Evolutionary conservation across 2,888 invertebrate species (phyloP).

Genomic region (Operophtera brumata): DNA sequence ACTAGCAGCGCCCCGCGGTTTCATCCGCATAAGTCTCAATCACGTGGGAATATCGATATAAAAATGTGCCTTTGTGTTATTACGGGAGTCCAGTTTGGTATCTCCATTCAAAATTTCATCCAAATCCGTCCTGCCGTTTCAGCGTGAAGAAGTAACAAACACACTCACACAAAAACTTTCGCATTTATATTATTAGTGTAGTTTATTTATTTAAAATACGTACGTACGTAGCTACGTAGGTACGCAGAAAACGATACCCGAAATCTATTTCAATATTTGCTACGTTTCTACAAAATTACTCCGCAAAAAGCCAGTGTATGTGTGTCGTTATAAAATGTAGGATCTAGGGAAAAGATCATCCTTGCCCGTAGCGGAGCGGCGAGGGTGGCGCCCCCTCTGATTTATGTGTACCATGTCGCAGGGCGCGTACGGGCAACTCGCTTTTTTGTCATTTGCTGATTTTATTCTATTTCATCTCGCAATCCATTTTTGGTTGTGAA

Average conservation of each 20-base stretch:
- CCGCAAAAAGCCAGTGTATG: slow-evolving; percentile 56
- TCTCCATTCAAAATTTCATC: no score
- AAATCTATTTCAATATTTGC: slow-evolving; percentile 3
- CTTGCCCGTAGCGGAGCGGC: slow-evolving; percentile 49
- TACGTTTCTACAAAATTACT: slow-evolving; percentile 30
- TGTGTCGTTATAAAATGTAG: slow-evolving; percentile 77
- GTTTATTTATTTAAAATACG: no score
- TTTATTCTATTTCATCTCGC: slow-evolving; percentile 60
- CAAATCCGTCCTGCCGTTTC: no score
- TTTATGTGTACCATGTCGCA: slow-evolving; percentile 79
- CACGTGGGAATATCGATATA: no score
- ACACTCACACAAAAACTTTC: no score
- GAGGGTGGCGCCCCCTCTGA: slow-evolving; percentile 70
- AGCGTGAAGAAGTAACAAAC: no score
- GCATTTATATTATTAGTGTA: no score
- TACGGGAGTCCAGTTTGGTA: no score
- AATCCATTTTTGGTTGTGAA: slow-evolving; percentile 20
- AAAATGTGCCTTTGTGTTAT: no score
- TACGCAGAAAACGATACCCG: background rate
- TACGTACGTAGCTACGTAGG: background rate
- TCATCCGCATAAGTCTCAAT: no score
- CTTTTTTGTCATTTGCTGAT: slow-evolving; percentile 77
- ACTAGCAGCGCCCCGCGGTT: no score
- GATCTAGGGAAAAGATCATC: slow-evolving; percentile 79
- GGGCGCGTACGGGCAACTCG: slow-evolving; percentile 66